Base-by-base conservation (phyloP, 2,113 vertebrate species). In the Cyrtonyx montezumae region DNA sequence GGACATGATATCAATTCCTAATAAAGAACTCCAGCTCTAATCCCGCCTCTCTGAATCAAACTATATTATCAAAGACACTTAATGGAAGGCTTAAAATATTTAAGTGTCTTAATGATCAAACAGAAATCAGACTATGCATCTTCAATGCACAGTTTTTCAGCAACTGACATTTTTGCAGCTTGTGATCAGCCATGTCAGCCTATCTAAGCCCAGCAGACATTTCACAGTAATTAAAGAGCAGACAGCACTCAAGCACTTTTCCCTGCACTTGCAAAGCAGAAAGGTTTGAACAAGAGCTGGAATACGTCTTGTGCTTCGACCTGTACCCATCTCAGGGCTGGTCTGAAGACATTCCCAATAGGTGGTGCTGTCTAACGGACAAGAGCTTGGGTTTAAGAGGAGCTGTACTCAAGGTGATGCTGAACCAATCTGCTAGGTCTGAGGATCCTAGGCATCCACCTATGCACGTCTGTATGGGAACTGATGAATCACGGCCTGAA, bases 361-460 rank as follows among this genome's bases (percentile, higher is more conserved):
- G 19, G 13, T 13, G 23, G 14, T 4, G 1, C 21, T 11, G 69
- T 9, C 23, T 26, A 46, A n/a, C 0, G 12, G 36, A 75, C 9
- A 15, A 91, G 8, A 87, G 17, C 9, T 28, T 71, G n/a, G 32
- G 19, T 42, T 81, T 49, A 61, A 28, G 11, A 1, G 1, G 36
- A 84, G 56, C 79, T 0, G 0, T 26, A 34, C 32, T 36, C 2
- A 0, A 74, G 15, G 17, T 3, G 2, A 18, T 3, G 2, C 0
- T 67, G 45, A 88, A 68, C 8, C 9, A 59, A 16, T 51, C 61
- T 19, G 40, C 0, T 1, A 76, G 34, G 5, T 32, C 30, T 26
- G 48, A 63, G 30, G 43, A 65, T 37, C 23, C 9, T 2, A 48
- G 22, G 48, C n/a, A n/a, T 7, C 4, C 40, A 43, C 23, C 40